These are phyloP conservation scores for Apis florea DNA, from an alignment of 1,140 invertebrate species.

Conservation along the genomic window DNA sequence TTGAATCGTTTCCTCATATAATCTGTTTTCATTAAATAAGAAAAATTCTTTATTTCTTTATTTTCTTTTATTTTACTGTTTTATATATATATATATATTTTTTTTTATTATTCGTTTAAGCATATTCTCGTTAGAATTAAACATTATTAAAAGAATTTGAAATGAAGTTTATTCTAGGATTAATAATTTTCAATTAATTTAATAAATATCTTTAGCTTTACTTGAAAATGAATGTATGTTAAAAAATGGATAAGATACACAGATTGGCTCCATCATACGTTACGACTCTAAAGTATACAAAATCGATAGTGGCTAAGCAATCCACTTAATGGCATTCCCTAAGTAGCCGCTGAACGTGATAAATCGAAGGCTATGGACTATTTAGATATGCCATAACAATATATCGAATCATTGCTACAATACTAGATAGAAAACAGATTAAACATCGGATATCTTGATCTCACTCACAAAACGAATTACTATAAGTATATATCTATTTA, in stretches of 20 bases:
- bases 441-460: constrained; percentile 17
- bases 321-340: constrained; percentile 63
- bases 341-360: constrained; percentile 60
- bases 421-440: constrained; percentile 16
- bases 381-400: constrained; percentile 55
- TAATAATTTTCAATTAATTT: neutral
- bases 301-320: constrained; percentile 63
- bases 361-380: constrained; percentile 56
- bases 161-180: neutral
- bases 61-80: neutral
- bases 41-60: neutral
- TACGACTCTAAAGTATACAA: constrained; percentile 43
- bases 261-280: constrained; percentile 52
- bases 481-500: neutral
- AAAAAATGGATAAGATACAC: constrained; percentile 6
- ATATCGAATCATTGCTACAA: constrained; percentile 31
- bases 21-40: no score
- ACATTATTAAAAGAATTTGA: neutral
- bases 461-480: neutral
- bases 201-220: neutral
- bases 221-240: neutral
- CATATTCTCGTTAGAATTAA: neutral
- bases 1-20: neutral
- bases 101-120: neutral
- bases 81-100: neutral